Base-by-base conservation (phyloP, 2,797 vertebrate species). In the Microctenopoma steveboyesi region DNA sequence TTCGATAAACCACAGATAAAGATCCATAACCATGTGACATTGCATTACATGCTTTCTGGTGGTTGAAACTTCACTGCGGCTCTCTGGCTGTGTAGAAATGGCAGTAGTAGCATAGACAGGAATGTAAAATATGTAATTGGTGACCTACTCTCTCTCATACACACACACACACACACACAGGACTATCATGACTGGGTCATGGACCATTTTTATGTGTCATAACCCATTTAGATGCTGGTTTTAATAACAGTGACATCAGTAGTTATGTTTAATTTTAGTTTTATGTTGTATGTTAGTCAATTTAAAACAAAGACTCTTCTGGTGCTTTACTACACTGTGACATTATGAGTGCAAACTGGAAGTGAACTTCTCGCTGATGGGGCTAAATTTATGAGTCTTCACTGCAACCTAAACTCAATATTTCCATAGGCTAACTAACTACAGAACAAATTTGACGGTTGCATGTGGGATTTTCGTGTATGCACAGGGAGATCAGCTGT, bases 61-160 rank as follows among this genome's bases (percentile, higher is more conserved):
- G 9, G n/a, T 64, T 58, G 4, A 42, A 37, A 33, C 40, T 62
- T 37, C 46, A 12, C n/a, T 62, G 48, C 47, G 75, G 64, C 47
- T 60, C 49, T 33, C 30, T 33, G 30, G 30, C 42, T 62, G 12
- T 14, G 13, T 66, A 30, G 27, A 14, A 53, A 50, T 11, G 63
- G 9, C 49, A 30, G 30, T 7, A 30, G 28, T 69, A 69, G 45
- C 47, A 54, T 58, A 42, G 47, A 43, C 6, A 70, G 49, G 62
- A 84, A 79, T 85, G 64, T 52, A n/a, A 59, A 66, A 67, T 12
- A 57, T 45, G 15, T 18, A 68, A 67, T 54, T 50, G 37, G 10
- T 28, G 5, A 61, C 40, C 40, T 46, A 8, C 42, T 50, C 27
- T 37, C 28, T 30, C 28, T 4, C 30, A 33, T 7, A 33, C 30